Base-by-base conservation (phyloP, 2,113 vertebrate genomes). In the Castor canadensis region DNA sequence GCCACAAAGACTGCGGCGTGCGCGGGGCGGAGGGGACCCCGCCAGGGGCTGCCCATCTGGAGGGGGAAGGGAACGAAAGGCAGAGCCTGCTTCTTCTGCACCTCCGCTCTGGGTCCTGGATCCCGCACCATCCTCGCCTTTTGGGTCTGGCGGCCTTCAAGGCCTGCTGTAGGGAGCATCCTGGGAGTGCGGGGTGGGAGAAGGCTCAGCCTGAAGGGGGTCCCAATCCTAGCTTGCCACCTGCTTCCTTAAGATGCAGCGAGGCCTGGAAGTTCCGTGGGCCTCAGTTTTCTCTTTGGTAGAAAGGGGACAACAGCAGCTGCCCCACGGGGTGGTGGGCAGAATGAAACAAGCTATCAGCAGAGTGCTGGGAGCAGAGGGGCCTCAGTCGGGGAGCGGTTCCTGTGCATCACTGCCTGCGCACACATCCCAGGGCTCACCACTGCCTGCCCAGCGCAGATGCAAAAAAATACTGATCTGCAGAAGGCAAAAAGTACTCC, bases 1-100 rank as follows among this genome's bases (percentile, higher is more conserved):
- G 91, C 97, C 96, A 98, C 96, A 98, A 98, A 98, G 98, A 97
- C 83, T 0, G 95, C 85, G 77, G 96, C 76, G 3, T 0, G 87
- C 43, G 43, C 87, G 79, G 85, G 93, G 77, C 66, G 90, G 95
- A 92, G 97, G 97, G 96, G 94, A 93, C 95, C 96, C 73, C 60
- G 72, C 24, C 81, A 84, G 89, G 97, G 95, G 0, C 94, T 96
- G 94, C 97, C 97, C 96, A 95, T 97, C 96, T 98, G 76, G 97
- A 96, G 86, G 82, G 93, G 90, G 94, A 89, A 20, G 38, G 71
- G 87, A 49, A 38, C 38, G 56, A 89, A 30, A 64, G 56, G 38
- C 38, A n/a, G 88, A 76, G 26, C 40, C 75, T 38, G 64, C 40
- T 43, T 49, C 73, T 66, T 75, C 62, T 20, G 54, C 56, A 26